These are phyloP conservation scores for Trachymyrmex septentrionalis DNA, from an alignment of 1,140 invertebrate species.

Conservation along the genomic window DNA sequence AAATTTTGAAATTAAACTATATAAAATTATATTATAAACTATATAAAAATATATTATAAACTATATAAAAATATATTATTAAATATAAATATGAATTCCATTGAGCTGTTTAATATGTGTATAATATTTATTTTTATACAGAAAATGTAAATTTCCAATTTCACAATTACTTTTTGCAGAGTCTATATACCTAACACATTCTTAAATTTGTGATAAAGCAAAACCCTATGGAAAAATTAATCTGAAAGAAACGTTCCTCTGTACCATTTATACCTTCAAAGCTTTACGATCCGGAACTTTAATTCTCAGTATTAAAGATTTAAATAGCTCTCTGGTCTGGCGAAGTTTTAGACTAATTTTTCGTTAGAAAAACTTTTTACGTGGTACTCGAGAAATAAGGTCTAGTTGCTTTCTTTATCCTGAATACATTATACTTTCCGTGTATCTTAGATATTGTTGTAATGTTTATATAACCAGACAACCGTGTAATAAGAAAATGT, in stretches of 20 bases:
- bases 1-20: too few relatives aligned
- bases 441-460: conserved; percentile 24
- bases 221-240: conserved; percentile 9
- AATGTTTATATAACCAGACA: conserved; percentile 27
- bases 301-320: conserved; percentile 26
- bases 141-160: too few relatives aligned
- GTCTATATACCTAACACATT: too few relatives aligned
- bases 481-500: conserved; percentile 40
- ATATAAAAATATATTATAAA: too few relatives aligned
- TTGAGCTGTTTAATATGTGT: too few relatives aligned
- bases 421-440: not conserved
- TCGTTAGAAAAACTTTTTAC: not conserved
- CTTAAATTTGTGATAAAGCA: not conserved
- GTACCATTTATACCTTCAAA: not conserved
- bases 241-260: conserved; percentile 14
- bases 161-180: too few relatives aligned
- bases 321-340: conserved; percentile 6
- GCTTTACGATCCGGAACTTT: conserved; percentile 25
- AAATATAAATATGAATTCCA: too few relatives aligned
- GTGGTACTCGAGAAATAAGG: not conserved
- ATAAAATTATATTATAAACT: too few relatives aligned
- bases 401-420: not conserved
- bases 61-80: too few relatives aligned
- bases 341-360: conserved; percentile 26
- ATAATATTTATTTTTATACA: too few relatives aligned